phyloP scores from a whole-genome alignment of 2,888 invertebrate species.

The Drosophila anomalata region DNA sequence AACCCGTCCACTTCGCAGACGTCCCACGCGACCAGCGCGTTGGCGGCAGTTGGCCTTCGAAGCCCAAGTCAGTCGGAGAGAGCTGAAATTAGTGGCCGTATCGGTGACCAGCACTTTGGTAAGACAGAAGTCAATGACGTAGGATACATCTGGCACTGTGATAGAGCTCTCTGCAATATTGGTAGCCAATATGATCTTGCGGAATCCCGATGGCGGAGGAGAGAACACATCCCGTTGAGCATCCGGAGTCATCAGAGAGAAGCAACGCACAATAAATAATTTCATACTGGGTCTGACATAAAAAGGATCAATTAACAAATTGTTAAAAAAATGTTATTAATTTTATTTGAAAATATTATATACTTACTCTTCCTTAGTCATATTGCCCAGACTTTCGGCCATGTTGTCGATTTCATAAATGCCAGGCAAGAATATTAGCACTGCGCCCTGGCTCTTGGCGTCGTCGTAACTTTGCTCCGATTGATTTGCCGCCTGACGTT shows the following conservation, averaged over 20 bases:
- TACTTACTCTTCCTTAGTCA: conserved; percentile 46
- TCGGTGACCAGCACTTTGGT: conserved; percentile 93
- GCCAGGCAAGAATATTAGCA: conserved; percentile 95
- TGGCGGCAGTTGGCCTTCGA: conserved; percentile 95
- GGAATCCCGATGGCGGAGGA: conserved; percentile 76
- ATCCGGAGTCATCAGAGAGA: conserved; percentile 91
- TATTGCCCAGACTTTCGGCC: conserved; percentile 39
- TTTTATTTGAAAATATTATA: too few species aligned
- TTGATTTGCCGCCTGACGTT: conserved; percentile 48
- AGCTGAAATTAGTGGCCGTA: conserved; percentile 87
- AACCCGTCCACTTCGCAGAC: conserved; percentile 93
- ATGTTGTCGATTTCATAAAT: conserved; percentile 91
- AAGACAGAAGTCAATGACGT: conserved; percentile 97
- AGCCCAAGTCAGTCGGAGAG: conserved; percentile 93
- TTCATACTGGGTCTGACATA: conserved; percentile 37
- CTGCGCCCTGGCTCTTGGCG: conserved; percentile 84
- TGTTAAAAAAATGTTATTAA: neutral
- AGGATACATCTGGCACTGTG: conserved; percentile 94
- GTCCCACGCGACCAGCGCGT: conserved; percentile 95
- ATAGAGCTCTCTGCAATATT: conserved; percentile 97
- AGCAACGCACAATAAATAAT: conserved; percentile 84
- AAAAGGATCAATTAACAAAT: neutral
- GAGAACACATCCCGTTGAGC: conserved; percentile 88
- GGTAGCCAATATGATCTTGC: conserved; percentile 95
- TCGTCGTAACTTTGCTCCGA: conserved; percentile 77